A percentile compares a stretch with the other conserved stretches of the same genome.
phyloP scores from a whole-genome alignment of 2,797 vertebrate genomes.

The Vespertilio murinus region DNA sequence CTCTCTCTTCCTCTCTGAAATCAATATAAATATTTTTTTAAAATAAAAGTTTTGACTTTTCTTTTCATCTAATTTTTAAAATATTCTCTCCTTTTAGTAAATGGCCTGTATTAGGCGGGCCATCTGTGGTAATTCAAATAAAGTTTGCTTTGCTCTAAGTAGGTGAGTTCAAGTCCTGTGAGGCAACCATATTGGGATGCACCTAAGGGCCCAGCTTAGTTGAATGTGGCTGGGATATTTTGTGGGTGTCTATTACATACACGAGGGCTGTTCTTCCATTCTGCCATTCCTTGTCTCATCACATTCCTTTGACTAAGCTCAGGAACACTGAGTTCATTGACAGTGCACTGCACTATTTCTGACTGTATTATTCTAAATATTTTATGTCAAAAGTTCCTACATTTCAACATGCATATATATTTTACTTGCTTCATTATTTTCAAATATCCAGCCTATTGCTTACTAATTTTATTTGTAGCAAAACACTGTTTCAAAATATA shows the following conservation, averaged over 20 bases:
- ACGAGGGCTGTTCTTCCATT: not conserved
- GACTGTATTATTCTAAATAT: not conserved
- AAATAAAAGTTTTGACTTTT: not conserved
- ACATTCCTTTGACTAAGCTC: not conserved
- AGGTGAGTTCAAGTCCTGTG: not conserved
- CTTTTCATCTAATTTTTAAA: not conserved
- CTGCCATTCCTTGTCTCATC: not conserved
- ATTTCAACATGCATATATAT: not conserved
- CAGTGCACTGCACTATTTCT: not conserved
- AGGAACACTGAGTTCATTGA: not conserved
- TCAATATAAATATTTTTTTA: too few species aligned
- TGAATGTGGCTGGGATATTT: not conserved
- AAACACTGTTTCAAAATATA: not conserved
- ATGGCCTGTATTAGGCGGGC: not conserved
- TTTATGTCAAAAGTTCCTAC: not conserved
- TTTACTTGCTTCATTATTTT: not conserved
- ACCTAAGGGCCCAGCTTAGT: not conserved
- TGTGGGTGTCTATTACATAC: not conserved
- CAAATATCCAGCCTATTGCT: not conserved
- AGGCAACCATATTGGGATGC: not conserved
- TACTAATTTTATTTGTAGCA: not conserved
- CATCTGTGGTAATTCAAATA: slow-evolving; percentile 38
- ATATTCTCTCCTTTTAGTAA: not conserved
- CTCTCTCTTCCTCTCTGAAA: too few species aligned
- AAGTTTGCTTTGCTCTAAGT: not conserved